Evolutionary conservation across 2,888 invertebrate species (phyloP).

Genomic region (Cerastis leucographa): DNA sequence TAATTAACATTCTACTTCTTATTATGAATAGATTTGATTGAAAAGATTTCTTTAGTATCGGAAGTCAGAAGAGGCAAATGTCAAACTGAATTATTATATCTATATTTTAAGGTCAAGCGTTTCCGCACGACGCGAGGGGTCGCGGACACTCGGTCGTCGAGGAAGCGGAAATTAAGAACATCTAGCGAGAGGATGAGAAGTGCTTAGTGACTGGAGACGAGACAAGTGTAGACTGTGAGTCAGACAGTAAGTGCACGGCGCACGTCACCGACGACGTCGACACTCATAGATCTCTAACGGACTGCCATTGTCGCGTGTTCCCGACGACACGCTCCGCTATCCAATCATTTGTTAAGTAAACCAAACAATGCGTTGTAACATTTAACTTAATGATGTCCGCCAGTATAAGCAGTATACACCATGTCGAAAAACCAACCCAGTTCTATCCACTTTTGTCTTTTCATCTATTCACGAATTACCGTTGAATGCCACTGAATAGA

Average conservation of each 20-base stretch:
- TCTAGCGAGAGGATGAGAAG: constrained; percentile 31
- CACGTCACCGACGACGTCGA: constrained; percentile 51
- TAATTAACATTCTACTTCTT: constrained; percentile 30
- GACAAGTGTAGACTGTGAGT: constrained; percentile 59
- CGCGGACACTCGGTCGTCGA: constrained; percentile 15
- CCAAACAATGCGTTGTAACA: constrained; percentile 78
- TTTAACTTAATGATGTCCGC: constrained; percentile 77
- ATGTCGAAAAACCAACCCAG: constrained; percentile 71
- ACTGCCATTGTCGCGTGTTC: constrained; percentile 72
- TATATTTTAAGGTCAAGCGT: constrained; percentile 44
- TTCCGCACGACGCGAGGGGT: constrained; percentile 20
- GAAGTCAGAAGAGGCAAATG: constrained; percentile 49
- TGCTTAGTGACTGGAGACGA: constrained; percentile 62
- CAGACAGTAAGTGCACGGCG: constrained; percentile 63
- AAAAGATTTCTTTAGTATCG: constrained; percentile 21
- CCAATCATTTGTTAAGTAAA: constrained; percentile 84
- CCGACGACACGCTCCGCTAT: constrained; percentile 76
- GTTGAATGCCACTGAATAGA: constrained; percentile 62
- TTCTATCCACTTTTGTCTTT: constrained; percentile 67
- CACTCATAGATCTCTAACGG: constrained; percentile 78
- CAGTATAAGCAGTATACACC: constrained; percentile 61
- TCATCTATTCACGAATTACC: constrained; percentile 57
- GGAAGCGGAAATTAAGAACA: constrained; percentile 35
- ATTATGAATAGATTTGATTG: constrained; percentile 19
- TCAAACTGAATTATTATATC: constrained; percentile 28